Base-by-base conservation (phyloP, 1,140 invertebrate genomes). In the Steinernema khuongi region DNA sequence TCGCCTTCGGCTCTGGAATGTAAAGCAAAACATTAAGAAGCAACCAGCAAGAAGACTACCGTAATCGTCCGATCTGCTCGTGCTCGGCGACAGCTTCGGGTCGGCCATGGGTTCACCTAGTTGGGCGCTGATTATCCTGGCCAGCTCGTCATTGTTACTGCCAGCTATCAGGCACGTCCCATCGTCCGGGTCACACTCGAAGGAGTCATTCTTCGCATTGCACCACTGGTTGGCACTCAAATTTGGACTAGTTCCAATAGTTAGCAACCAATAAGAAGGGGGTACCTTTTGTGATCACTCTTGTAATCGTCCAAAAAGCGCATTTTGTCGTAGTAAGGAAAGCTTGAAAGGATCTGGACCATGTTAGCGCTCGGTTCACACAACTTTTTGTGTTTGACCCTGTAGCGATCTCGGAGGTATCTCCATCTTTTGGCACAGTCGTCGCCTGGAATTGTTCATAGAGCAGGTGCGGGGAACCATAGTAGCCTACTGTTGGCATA, bases 241-340 rank as follows among this genome's bases (percentile, higher is more conserved):
- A 11, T n/a, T 60, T 4, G n/a, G 14, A 14, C 26, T 14, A 60
- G 7, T 26, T n/a, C 50, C 14, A 60, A n/a, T 11, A 7, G 7
- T 7, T n/a, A 60, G 26, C 19, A 7, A 14, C 11, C 14, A 60
- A 26, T 60, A n/a, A n/a, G 14, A n/a, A 60, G 11, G 7, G 50
- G 7, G 26, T 14, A 60, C 50, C 19, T 60, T 26, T 26, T 60
- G 50, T 60, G 50, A 7, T 60, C 50, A 60, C 7, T 60, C 22
- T 60, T 60, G 50, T n/a, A 60, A 26, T 60, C 50, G 22, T 60
- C 50, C 50, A 60, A 22, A 26, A 60, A 60, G 7, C 50, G 50
- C 50, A 60, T 60, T 26, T 60, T 60, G 50, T 60, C 50, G 50
- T 60, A 60, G 50, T 60, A 60, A 22, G 50, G 50, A 22, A 60